Evolutionary conservation across 2,113 vertebrate genomes (phyloP).

Genomic region (Gallinago media): DNA sequence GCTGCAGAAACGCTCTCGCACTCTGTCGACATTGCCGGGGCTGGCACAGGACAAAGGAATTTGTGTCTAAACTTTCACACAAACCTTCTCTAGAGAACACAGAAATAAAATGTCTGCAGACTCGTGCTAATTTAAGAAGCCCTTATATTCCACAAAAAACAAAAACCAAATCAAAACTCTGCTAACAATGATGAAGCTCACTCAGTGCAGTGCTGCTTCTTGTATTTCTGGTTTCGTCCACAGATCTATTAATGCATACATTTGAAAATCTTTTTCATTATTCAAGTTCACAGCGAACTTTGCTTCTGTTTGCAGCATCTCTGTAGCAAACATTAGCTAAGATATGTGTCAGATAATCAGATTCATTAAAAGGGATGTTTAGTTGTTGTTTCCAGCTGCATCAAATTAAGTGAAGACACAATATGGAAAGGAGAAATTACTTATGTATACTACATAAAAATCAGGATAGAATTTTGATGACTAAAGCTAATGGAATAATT

Average conservation of each 20-base stretch:
- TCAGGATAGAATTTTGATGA: conserved; percentile 2
- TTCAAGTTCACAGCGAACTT: neutral
- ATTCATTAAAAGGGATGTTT: neutral
- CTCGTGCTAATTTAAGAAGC: neutral
- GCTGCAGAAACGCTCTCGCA: neutral
- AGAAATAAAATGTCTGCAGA: neutral
- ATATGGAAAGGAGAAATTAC: neutral
- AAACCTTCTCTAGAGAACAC: neutral
- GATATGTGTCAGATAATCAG: neutral
- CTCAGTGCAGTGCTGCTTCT: neutral
- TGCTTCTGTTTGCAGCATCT: neutral
- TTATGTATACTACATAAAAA: neutral
- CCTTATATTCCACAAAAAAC: neutral
- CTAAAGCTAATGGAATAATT: conserved; percentile 38
- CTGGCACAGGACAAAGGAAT: neutral
- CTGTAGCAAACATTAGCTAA: neutral
- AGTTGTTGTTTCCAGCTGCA: neutral
- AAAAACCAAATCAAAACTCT: neutral
- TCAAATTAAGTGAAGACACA: neutral
- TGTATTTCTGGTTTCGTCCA: neutral
- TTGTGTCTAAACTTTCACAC: neutral
- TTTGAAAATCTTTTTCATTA: neutral
- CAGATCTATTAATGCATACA: neutral
- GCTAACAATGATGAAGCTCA: neutral
- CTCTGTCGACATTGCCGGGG: neutral